phyloP scores from a whole-genome alignment of 2,888 invertebrate species.

The Cremastinae sp. region DNA sequence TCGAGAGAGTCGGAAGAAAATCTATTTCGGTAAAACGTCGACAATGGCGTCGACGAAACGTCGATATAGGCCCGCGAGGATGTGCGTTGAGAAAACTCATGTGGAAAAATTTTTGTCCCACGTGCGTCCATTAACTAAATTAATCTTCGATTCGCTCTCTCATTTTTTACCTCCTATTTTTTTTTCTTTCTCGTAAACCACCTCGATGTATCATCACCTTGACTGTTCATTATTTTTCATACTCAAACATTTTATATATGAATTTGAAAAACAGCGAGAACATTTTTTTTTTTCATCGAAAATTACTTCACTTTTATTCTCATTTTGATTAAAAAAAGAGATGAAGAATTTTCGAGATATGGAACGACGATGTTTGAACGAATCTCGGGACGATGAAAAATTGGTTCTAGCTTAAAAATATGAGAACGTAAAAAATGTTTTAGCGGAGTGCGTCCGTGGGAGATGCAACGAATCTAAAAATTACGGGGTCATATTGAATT shows the following conservation, averaged over 20 bases:
- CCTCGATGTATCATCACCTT: neutral
- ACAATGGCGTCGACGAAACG: constrained; percentile 66
- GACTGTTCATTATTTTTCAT: neutral
- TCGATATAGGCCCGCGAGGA: constrained; percentile 62
- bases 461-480: neutral
- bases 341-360: no score
- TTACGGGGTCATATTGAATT: neutral
- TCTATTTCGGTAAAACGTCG: constrained; percentile 65
- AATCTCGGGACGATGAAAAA: no score
- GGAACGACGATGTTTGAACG: no score
- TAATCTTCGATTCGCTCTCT: constrained; percentile 7
- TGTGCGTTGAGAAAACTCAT: constrained; percentile 50
- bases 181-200: neutral
- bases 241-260: no score
- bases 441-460: neutral
- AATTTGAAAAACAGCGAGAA: no score
- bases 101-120: constrained; percentile 36
- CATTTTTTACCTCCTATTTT: neutral
- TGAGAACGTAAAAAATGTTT: neutral
- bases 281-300: no score
- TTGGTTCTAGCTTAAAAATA: no score
- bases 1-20: constrained; percentile 46
- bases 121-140: constrained; percentile 40
- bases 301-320: no score
- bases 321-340: no score